Percentiles rank a stretch among this genome's conserved stretches.
phyloP scores from a whole-genome alignment of 1,140 invertebrate genomes.

The Phenacoccus solenopsis region DNA sequence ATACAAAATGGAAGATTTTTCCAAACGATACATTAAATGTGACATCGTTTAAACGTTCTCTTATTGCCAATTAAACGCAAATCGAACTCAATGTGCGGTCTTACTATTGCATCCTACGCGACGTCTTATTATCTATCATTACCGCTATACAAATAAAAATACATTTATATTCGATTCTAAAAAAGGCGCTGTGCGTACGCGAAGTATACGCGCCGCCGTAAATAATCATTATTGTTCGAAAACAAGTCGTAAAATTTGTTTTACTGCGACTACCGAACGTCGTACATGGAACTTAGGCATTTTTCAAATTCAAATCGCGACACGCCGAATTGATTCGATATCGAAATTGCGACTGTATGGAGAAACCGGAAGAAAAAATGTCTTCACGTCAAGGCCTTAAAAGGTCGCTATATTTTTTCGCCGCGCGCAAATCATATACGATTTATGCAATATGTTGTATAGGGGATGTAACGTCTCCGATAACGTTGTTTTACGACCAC shows the following conservation, averaged over 20 bases:
- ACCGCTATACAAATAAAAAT: background rate
- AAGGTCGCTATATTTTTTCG: background rate
- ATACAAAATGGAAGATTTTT: constrained; percentile 12
- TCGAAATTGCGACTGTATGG: too few relatives aligned
- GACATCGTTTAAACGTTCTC: constrained; percentile 15
- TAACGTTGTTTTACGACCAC: background rate
- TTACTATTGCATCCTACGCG: constrained; percentile 6
- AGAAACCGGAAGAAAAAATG: too few relatives aligned
- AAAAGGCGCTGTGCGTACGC: background rate
- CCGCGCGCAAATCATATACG: background rate
- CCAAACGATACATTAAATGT: constrained; percentile 11
- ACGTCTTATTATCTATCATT: constrained; percentile 6
- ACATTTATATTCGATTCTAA: background rate
- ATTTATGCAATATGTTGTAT: background rate
- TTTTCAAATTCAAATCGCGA: too few relatives aligned
- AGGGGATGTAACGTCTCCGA: background rate
- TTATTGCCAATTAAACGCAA: constrained; percentile 18
- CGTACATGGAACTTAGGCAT: background rate
- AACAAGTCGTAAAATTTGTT: background rate
- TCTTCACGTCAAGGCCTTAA: too few relatives aligned
- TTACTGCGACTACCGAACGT: background rate
- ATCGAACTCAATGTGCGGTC: constrained; percentile 15
- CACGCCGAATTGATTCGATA: too few relatives aligned
- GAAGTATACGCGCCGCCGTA: background rate
- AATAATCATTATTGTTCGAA: background rate